phyloP scores from a whole-genome alignment of 30 jellyfish, hydroid and myxozoan species.

The Hydractinia symbiolongicarpus region DNA sequence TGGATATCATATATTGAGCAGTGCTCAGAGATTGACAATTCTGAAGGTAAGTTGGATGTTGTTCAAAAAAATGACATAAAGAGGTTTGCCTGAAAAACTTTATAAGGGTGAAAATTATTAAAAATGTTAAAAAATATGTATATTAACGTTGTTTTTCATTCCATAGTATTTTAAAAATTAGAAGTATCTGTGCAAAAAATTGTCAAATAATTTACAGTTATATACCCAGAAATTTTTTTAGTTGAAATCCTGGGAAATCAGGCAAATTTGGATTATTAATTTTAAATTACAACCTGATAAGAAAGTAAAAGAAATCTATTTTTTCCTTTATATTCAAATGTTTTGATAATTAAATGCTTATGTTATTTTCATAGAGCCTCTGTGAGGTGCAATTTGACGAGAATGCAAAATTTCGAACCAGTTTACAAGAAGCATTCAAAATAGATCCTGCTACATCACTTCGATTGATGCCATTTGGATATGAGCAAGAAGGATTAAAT shows the following conservation, averaged over 20 bases:
- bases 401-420: conserved; percentile 64
- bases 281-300: too few species aligned
- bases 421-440: conserved; percentile 67
- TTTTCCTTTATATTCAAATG: not conserved
- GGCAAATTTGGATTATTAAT: too few species aligned
- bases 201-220: too few species aligned
- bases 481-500: conserved; percentile 63
- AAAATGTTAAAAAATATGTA: too few species aligned
- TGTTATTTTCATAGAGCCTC: conserved; percentile 38
- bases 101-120: too few species aligned
- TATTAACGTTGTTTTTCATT: too few species aligned
- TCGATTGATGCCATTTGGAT: conserved; percentile 73
- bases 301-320: too few species aligned
- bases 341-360: not conserved
- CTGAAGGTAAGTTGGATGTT: conserved; percentile 51
- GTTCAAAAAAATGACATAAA: not conserved
- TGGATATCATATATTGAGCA: conserved; percentile 87
- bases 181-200: too few species aligned
- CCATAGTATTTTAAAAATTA: too few species aligned
- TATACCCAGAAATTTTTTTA: too few species aligned
- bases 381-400: conserved; percentile 95
- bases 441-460: conserved; percentile 55
- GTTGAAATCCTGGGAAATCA: too few species aligned
- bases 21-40: conserved; percentile 59
- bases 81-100: too few species aligned